Conservation (phyloP, 2,113 vertebrate genomes). For the Holacanthus passer region DNA sequence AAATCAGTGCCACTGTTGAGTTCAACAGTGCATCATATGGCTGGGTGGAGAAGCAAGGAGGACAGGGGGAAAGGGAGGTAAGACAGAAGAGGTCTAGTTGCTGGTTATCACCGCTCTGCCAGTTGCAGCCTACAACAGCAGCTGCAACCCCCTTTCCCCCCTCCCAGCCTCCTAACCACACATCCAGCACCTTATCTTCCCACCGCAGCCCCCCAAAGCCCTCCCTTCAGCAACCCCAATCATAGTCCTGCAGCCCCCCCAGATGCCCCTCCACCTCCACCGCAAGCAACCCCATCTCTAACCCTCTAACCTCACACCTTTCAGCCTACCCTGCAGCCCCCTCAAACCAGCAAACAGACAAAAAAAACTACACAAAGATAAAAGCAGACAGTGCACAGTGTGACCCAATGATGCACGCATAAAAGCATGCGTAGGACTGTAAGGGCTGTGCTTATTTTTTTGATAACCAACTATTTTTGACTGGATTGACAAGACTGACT, state of each 20-base stretch:
- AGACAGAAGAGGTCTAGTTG: slow-evolving; percentile 61
- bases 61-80: slow-evolving; percentile 51
- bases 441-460: background rate
- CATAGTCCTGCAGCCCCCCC: slow-evolving; percentile 66
- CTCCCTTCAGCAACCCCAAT: slow-evolving; percentile 72
- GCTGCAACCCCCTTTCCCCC: slow-evolving; percentile 25
- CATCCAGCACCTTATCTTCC: slow-evolving; percentile 79
- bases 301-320: slow-evolving; percentile 68
- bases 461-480: background rate
- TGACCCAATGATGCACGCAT: slow-evolving; percentile 15
- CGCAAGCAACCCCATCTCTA: slow-evolving; percentile 40
- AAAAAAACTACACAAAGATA: slow-evolving; percentile 5
- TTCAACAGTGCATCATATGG: slow-evolving; percentile 51
- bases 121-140: slow-evolving; percentile 71
- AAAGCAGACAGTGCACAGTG: background rate
- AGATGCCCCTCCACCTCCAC: slow-evolving; percentile 57
- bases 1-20: slow-evolving; percentile 57
- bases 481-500: background rate
- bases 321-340: slow-evolving; percentile 29
- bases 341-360: slow-evolving; percentile 35
- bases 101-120: slow-evolving; percentile 76
- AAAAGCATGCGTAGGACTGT: background rate
- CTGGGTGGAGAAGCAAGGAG: slow-evolving; percentile 31
- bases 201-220: slow-evolving; percentile 77
- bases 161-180: slow-evolving; percentile 59